phyloP scores from a whole-genome alignment of 2,113 vertebrate species.

The Rynchops niger region DNA sequence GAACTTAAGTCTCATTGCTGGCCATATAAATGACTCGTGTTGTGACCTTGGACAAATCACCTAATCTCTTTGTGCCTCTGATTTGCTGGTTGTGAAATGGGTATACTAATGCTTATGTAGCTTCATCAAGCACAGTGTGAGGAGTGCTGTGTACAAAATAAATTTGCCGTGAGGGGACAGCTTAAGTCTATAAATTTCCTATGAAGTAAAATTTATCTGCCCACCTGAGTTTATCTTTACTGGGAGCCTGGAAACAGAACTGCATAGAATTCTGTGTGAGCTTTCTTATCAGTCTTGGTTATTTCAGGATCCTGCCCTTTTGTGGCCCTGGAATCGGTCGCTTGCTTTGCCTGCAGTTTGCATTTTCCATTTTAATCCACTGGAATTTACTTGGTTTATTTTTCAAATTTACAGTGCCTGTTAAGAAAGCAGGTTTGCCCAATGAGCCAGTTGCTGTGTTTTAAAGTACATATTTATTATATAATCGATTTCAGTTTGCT shows the following conservation, averaged over 20 bases:
- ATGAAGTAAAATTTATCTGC: neutral
- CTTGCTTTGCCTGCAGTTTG: neutral
- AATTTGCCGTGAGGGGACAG: neutral
- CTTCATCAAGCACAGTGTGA: neutral
- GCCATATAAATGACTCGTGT: neutral
- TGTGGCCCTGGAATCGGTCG: neutral
- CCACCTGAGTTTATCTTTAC: neutral
- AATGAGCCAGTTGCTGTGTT: neutral
- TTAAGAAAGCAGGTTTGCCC: conserved; percentile 1
- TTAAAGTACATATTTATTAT: neutral
- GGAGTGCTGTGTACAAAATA: neutral
- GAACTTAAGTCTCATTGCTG: neutral
- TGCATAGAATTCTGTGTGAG: neutral
- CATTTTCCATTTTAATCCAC: neutral
- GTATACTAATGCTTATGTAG: neutral
- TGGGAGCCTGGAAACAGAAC: neutral
- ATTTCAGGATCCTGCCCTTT: neutral
- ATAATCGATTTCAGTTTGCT: neutral
- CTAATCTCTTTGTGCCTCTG: neutral
- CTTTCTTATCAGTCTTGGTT: neutral
- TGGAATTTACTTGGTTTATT: neutral
- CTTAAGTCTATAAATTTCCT: neutral
- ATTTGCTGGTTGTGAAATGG: neutral
- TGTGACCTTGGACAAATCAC: conserved; percentile 28
- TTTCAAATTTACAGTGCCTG: neutral